A percentile compares a stretch with the other conserved stretches of the same genome.
Evolutionary conservation across 2,113 vertebrate genomes (phyloP).

Genomic region (Turdus rufiventris): DNA sequence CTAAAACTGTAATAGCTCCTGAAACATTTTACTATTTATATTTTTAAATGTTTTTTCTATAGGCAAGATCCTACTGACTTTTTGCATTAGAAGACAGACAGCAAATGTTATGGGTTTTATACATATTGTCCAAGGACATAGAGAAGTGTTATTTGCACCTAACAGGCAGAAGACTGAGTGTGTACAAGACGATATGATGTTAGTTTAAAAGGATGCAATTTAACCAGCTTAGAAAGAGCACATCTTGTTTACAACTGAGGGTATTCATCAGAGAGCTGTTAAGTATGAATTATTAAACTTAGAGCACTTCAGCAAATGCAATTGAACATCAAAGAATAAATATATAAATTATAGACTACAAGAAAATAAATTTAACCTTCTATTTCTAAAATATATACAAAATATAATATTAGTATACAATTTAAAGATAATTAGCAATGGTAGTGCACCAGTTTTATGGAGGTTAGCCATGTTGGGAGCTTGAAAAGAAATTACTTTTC

Average conservation of each 20-base stretch:
- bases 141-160: neutral
- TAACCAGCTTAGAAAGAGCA: conserved; percentile 1
- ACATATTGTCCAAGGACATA: neutral
- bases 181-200: neutral
- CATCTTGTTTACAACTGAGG: conserved; percentile 5
- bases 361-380: conserved; percentile 9
- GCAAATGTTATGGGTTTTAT: neutral
- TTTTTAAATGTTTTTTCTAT: neutral
- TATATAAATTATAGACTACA: conserved; percentile 24
- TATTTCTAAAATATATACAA: neutral
- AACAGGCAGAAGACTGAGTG: neutral
- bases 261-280: conserved; percentile 24
- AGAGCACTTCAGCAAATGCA: conserved; percentile 46
- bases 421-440: neutral
- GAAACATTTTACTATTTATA: neutral
- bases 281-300: conserved; percentile 56
- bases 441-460: neutral
- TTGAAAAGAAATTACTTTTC: neutral
- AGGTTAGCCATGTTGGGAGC: neutral
- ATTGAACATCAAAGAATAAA: neutral
- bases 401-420: neutral
- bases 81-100: neutral
- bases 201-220: neutral
- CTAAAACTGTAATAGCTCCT: neutral
- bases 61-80: neutral